Evolutionary conservation across 2,797 vertebrate species (phyloP).

Genomic region (Aulostomus chinensis): DNA sequence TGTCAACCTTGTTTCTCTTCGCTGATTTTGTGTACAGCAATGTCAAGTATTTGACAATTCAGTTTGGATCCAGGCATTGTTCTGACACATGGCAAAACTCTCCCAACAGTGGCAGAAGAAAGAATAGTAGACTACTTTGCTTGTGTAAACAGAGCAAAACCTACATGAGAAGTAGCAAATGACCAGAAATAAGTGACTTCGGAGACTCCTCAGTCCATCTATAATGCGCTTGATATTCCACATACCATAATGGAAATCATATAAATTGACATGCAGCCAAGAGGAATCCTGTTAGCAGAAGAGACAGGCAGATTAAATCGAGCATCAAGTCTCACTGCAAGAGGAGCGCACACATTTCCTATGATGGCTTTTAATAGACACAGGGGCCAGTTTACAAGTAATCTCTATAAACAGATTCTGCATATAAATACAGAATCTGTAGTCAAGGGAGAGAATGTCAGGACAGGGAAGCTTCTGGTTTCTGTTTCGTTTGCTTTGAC

Average conservation of each 20-base stretch:
- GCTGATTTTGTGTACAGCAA: conserved; percentile 54
- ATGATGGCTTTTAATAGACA: conserved; percentile 6
- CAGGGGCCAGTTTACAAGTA: background rate
- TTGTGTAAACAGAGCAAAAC: background rate
- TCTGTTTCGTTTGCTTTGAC: too few relatives aligned
- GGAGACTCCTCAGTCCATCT: conserved; percentile 8
- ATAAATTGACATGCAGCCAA: background rate
- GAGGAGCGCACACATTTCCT: background rate
- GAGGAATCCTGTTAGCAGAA: conserved; percentile 3
- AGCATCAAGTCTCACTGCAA: background rate
- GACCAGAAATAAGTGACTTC: background rate
- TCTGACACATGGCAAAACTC: conserved; percentile 43
- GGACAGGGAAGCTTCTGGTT: too few relatives aligned
- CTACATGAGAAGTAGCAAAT: background rate
- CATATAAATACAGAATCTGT: too few relatives aligned
- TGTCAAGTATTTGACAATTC: conserved; percentile 53
- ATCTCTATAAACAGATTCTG: too few relatives aligned
- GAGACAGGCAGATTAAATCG: conserved; percentile 1
- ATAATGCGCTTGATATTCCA: conserved; percentile 15
- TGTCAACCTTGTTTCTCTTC: conserved; percentile 63
- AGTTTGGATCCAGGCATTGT: conserved; percentile 26
- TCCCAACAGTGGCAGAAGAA: conserved; percentile 3
- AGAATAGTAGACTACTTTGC: background rate
- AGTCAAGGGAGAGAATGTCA: too few relatives aligned
- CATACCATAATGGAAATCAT: conserved; percentile 6